phyloP scores from a whole-genome alignment of 2,888 invertebrate genomes.

The Phytoseiulus persimilis region DNA sequence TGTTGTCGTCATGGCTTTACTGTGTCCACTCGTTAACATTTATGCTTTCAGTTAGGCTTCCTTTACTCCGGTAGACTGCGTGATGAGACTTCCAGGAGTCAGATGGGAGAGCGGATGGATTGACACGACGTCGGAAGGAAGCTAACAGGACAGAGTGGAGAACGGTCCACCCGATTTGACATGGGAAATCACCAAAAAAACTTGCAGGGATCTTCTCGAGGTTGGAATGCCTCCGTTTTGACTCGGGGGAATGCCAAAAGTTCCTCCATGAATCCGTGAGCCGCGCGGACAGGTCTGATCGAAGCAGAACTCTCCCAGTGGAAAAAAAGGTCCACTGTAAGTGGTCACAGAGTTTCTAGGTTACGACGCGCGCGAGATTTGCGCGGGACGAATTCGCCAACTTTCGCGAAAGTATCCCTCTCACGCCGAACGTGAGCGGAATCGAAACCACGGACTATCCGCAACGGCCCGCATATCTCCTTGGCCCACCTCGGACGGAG shows the following conservation, averaged over 20 bases:
- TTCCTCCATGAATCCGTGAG: no score
- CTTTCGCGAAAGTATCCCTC: background rate
- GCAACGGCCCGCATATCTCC: background rate
- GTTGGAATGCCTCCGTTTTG: no score
- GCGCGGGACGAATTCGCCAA: background rate
- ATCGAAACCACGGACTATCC: background rate
- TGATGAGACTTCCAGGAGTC: background rate
- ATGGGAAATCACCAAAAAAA: no score
- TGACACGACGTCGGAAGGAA: background rate
- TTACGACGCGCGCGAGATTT: background rate
- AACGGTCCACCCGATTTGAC: no score
- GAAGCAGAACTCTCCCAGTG: no score
- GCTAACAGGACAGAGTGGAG: no score
- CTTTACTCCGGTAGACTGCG: background rate
- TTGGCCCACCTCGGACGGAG: no score
- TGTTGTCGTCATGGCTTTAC: background rate
- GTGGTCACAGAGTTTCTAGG: background rate
- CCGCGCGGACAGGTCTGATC: no score
- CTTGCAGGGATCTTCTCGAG: no score
- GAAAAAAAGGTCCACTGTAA: background rate
- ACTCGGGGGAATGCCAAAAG: no score
- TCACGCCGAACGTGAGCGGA: background rate
- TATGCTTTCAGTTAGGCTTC: background rate
- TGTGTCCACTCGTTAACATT: background rate
- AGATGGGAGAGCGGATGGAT: background rate